These are phyloP conservation scores for Philaenus spumarius DNA, from an alignment of 1,140 invertebrate genomes.

Conservation along the genomic window DNA sequence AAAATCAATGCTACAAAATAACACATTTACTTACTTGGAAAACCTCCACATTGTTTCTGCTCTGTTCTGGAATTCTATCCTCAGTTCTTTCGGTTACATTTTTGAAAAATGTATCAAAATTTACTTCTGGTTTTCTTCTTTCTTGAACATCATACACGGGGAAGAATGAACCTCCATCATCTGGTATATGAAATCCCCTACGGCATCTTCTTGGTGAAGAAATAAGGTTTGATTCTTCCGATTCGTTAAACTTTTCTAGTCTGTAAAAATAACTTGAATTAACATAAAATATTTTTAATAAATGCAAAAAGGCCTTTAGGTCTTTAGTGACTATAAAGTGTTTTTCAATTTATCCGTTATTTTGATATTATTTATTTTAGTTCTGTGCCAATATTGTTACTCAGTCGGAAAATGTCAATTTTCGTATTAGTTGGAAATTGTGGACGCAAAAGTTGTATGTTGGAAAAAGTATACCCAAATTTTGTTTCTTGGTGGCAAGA, in stretches of 20 bases:
- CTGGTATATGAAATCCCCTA: conserved; percentile 10
- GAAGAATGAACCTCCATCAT: conserved; percentile 2
- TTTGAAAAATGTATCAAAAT: conserved; percentile 21
- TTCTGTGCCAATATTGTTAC: no score
- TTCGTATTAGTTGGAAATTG: no score
- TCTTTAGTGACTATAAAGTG: no score
- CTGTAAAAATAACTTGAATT: neutral
- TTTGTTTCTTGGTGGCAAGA: no score
- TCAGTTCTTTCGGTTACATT: neutral
- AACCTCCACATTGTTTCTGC: neutral
- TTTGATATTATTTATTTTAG: no score
- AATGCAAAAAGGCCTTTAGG: neutral
- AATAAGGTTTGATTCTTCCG: neutral
- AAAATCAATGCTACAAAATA: no score
- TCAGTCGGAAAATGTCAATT: no score
- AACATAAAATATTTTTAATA: neutral
- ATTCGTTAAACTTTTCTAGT: neutral
- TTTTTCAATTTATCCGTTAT: no score
- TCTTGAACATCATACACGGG: neutral
- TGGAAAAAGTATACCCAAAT: no score
- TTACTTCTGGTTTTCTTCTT: conserved; percentile 14
- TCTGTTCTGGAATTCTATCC: neutral
- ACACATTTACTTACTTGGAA: conserved; percentile 18
- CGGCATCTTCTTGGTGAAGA: conserved; percentile 5
- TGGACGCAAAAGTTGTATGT: no score